Conservation (phyloP, 37 sponge, comb jelly and placozoan genomes). For the Halisarca cf. caerulea region DNA sequence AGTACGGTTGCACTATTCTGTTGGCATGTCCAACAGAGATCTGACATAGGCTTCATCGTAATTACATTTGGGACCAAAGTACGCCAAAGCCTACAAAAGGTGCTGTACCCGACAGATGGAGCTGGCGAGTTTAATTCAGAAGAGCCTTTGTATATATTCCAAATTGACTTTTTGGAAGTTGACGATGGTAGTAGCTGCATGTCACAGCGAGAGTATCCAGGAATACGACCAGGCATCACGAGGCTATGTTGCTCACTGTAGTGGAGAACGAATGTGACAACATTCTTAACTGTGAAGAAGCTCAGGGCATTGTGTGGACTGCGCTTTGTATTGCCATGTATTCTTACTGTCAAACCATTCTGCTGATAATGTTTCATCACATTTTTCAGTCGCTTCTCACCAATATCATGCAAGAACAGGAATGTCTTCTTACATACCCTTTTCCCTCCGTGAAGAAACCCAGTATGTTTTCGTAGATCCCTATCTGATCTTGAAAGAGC, state of each 20-base stretch:
- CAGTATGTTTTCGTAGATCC: neutral
- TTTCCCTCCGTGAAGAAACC: neutral
- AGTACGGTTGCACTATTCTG: constrained; percentile 42
- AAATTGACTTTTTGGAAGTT: constrained; percentile 40
- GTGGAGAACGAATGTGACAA: constrained; percentile 23
- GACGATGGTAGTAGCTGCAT: constrained; percentile 52
- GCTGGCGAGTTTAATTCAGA: neutral
- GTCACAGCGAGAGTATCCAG: constrained; percentile 56
- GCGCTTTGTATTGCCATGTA: constrained; percentile 17
- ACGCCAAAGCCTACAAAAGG: constrained; percentile 50
- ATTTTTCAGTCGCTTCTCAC: neutral
- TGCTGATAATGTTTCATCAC: neutral
- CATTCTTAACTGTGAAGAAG: neutral
- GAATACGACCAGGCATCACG: constrained; percentile 49
- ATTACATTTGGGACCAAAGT: constrained; percentile 38
- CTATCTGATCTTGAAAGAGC: too few relatives aligned
- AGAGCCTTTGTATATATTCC: constrained; percentile 24
- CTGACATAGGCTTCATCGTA: constrained; percentile 51
- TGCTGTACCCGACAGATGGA: constrained; percentile 5
- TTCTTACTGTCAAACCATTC: constrained; percentile 20
- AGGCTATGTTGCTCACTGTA: constrained; percentile 47
- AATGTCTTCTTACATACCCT: neutral
- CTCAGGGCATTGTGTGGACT: constrained; percentile 29
- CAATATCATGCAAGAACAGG: neutral
- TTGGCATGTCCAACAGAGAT: constrained; percentile 70